A percentile compares a stretch with the other conserved stretches of the same genome.
Conservation (phyloP, 2,797 vertebrate species). For the Euphonia xanthogaster region DNA sequence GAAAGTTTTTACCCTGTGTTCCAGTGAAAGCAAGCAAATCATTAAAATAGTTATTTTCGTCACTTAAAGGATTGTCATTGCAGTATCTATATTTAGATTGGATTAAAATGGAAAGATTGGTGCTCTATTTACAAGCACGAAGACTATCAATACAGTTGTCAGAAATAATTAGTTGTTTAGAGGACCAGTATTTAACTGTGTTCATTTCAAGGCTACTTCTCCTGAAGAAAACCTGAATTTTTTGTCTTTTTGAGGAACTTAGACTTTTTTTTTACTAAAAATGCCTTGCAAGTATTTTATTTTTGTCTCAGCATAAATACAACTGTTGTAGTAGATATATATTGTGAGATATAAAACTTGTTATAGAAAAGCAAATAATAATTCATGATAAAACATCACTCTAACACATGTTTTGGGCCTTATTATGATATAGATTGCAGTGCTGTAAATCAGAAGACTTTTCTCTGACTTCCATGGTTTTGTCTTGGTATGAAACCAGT, state of each 20-base stretch:
- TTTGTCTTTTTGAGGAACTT: background rate
- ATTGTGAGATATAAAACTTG: background rate
- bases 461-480: background rate
- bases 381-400: background rate
- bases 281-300: background rate
- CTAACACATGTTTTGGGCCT: background rate
- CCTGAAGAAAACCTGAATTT: background rate
- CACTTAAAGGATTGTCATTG: background rate
- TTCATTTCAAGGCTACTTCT: background rate
- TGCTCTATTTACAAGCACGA: background rate
- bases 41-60: background rate
- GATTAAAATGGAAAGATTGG: background rate
- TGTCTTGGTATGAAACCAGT: background rate
- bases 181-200: background rate
- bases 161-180: background rate
- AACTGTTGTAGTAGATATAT: background rate
- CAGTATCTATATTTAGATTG: background rate
- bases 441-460: background rate
- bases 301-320: background rate
- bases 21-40: background rate
- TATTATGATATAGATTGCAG: background rate
- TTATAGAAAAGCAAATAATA: background rate
- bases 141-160: background rate
- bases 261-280: background rate
- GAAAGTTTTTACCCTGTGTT: background rate